Conservation (phyloP, 2,888 invertebrate genomes). For the Thyatira batis region DNA sequence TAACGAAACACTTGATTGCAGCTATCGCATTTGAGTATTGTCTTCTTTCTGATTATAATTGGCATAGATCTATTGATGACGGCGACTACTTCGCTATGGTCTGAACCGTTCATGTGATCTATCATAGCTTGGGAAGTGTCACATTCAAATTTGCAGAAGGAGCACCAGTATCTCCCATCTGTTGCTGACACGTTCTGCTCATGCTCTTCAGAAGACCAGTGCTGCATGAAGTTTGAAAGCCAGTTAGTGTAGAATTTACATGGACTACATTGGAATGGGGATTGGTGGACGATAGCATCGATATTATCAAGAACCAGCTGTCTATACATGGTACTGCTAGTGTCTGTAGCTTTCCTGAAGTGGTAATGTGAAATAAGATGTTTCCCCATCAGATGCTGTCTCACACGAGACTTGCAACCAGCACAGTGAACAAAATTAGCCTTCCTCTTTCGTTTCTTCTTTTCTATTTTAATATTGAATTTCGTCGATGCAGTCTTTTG, state of each 20-base stretch:
- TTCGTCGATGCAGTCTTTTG: slow-evolving; percentile 31
- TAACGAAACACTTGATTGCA: slow-evolving; percentile 88
- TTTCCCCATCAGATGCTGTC: slow-evolving; percentile 88
- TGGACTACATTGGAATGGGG: slow-evolving; percentile 92
- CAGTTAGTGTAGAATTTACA: slow-evolving; percentile 94
- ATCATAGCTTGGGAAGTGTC: slow-evolving; percentile 85
- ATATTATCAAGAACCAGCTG: slow-evolving; percentile 89
- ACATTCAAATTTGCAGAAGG: slow-evolving; percentile 87
- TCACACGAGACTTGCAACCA: slow-evolving; percentile 87
- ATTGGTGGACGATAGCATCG: slow-evolving; percentile 88
- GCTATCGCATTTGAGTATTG: slow-evolving; percentile 83
- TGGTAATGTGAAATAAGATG: slow-evolving; percentile 94
- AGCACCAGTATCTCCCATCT: slow-evolving; percentile 86
- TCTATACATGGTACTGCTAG: slow-evolving; percentile 79
- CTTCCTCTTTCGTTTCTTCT: slow-evolving; percentile 79
- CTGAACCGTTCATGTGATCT: slow-evolving; percentile 84
- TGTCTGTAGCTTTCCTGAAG: slow-evolving; percentile 86
- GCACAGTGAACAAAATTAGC: slow-evolving; percentile 85
- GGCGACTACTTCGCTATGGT: slow-evolving; percentile 88
- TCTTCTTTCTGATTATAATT: slow-evolving; percentile 87
- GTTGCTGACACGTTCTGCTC: slow-evolving; percentile 70
- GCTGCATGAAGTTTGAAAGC: slow-evolving; percentile 85
- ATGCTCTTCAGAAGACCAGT: slow-evolving; percentile 88
- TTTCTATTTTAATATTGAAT: slow-evolving; percentile 42
- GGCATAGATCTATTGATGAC: slow-evolving; percentile 92